These are phyloP conservation scores for Malacoctenus gilli DNA, from an alignment of 2,797 vertebrate species.

Conservation along the genomic window DNA sequence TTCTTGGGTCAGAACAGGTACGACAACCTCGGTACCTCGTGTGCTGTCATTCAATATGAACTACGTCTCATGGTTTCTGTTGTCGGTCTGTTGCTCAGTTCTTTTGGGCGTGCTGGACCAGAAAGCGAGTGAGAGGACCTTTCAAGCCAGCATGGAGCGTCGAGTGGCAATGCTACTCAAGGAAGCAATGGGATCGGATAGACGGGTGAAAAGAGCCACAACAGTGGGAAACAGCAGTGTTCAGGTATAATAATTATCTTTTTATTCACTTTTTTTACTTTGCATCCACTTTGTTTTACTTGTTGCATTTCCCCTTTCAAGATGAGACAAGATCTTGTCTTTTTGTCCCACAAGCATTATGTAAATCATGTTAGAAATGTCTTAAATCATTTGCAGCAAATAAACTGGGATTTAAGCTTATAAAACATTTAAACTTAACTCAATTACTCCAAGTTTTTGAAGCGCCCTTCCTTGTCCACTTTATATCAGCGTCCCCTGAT, in stretches of 20 bases:
- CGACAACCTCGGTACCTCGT: slow-evolving; percentile 1
- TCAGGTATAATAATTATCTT: slow-evolving; percentile 81
- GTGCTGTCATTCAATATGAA: neutral
- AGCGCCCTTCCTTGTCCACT: no score
- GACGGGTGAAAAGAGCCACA: slow-evolving; percentile 90
- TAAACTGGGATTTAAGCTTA: slow-evolving; percentile 18
- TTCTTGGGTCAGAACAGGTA: slow-evolving; percentile 98
- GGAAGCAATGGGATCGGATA: slow-evolving; percentile 82
- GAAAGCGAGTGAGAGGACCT: slow-evolving; percentile 86
- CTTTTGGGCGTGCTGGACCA: slow-evolving; percentile 90
- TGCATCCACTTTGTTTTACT: no score
- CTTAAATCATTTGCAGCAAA: no score
- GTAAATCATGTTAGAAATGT: no score
- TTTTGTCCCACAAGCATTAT: no score
- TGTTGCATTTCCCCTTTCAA: no score
- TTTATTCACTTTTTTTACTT: no score
- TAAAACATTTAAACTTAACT: slow-evolving; percentile 14
- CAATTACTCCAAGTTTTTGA: no score
- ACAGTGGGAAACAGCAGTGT: slow-evolving; percentile 87
- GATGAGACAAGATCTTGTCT: no score
- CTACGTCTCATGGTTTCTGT: neutral
- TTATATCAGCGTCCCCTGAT: no score
- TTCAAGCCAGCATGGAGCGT: slow-evolving; percentile 93
- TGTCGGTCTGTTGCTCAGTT: slow-evolving; percentile 76
- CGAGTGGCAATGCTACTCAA: slow-evolving; percentile 89